Percentiles rank a stretch among this genome's conserved stretches.
phyloP scores from a whole-genome alignment of 2,888 invertebrate species.

The Drosophila incognita region DNA sequence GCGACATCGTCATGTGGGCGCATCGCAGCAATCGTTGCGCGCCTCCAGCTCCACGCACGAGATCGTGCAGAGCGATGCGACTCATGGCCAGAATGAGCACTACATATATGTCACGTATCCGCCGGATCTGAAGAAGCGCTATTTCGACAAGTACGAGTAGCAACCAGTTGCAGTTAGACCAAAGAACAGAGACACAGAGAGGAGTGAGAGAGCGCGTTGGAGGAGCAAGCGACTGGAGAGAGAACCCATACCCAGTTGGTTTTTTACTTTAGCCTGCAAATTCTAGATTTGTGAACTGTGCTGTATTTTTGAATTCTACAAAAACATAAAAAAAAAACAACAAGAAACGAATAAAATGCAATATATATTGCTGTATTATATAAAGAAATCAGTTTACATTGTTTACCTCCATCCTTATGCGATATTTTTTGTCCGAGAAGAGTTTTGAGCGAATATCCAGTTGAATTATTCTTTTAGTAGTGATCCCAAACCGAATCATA shows the following conservation, averaged over 20 bases:
- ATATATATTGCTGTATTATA: constrained; percentile 64
- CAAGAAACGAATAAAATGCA: constrained; percentile 65
- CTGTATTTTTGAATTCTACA: constrained; percentile 76
- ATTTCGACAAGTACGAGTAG: constrained; percentile 88
- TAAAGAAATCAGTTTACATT: background rate
- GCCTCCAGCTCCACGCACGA: constrained; percentile 84
- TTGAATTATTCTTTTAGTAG: background rate
- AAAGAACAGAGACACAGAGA: constrained; percentile 25
- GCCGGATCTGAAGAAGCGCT: constrained; percentile 92
- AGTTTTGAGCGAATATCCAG: background rate
- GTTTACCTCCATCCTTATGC: background rate
- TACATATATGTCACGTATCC: constrained; percentile 96
- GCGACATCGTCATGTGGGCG: constrained; percentile 80
- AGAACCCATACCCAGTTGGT: constrained; percentile 53
- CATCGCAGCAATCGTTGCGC: constrained; percentile 82
- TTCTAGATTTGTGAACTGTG: constrained; percentile 80
- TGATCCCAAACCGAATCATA: background rate
- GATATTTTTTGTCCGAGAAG: background rate
- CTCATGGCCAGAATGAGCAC: constrained; percentile 88
- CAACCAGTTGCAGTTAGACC: constrained; percentile 9
- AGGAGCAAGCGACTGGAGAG: constrained; percentile 2
- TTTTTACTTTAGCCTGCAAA: constrained; percentile 79
- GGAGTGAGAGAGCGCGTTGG: constrained; percentile 23
- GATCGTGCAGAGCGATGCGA: constrained; percentile 85
- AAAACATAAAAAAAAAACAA: constrained; percentile 21